Evolutionary conservation across 2,113 vertebrate species (phyloP).

Genomic region (Gobio gobio): DNA sequence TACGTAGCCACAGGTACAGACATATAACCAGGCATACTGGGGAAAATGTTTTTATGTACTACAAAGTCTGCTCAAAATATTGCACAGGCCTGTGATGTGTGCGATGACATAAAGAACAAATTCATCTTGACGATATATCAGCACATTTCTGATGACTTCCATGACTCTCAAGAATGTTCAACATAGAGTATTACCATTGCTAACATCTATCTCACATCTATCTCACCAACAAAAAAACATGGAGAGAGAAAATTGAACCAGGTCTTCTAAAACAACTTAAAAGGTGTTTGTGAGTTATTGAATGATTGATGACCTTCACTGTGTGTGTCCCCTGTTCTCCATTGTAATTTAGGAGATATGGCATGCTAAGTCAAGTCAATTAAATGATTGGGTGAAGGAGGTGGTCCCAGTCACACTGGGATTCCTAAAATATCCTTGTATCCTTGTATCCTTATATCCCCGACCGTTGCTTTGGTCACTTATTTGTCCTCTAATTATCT

Average conservation of each 20-base stretch:
- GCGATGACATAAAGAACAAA: conserved; percentile 17
- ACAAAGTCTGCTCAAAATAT: conserved; percentile 55
- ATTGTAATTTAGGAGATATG: conserved; percentile 60
- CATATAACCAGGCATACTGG: conserved; percentile 53
- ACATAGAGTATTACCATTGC: neutral
- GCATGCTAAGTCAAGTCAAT: conserved; percentile 73
- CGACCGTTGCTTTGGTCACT: conserved; percentile 59
- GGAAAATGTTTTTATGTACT: conserved; percentile 67
- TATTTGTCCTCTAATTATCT: conserved; percentile 77
- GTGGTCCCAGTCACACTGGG: conserved; percentile 63
- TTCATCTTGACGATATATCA: conserved; percentile 6
- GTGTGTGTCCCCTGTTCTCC: conserved; percentile 50
- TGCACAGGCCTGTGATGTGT: neutral
- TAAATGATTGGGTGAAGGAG: conserved; percentile 67
- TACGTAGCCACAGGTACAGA: conserved; percentile 64
- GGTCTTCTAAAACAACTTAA: conserved; percentile 13
- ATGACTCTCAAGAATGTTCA: conserved; percentile 24
- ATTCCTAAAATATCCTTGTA: conserved; percentile 29
- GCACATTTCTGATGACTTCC: neutral
- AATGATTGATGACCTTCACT: conserved; percentile 69
- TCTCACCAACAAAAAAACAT: neutral
- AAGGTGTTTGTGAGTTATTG: conserved; percentile 20
- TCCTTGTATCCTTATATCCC: conserved; percentile 35
- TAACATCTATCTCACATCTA: neutral
- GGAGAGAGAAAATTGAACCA: neutral